Percentiles rank a stretch among this genome's conserved stretches.
phyloP scores from a whole-genome alignment of 2,888 invertebrate species.

The Lycophotia porphyrea region DNA sequence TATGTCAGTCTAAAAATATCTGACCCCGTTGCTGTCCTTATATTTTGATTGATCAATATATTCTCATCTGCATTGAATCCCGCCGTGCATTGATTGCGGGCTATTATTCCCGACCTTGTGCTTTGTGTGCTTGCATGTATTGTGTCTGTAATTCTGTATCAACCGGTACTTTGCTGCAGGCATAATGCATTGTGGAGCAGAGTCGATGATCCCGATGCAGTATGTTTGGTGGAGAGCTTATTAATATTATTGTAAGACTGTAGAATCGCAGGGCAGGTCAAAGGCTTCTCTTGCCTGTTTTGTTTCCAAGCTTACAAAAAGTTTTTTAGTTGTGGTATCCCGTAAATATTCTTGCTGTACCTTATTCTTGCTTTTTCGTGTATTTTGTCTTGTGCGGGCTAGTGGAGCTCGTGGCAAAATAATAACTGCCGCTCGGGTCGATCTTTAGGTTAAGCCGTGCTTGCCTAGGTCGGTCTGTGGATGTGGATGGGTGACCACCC shows the following conservation, averaged over 20 bases:
- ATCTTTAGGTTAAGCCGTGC: too few species aligned
- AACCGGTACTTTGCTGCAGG: conserved; percentile 26
- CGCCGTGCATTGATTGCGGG: conserved; percentile 22
- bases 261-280: background rate
- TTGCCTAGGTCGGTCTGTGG: too few species aligned
- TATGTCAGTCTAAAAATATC: conserved; percentile 30
- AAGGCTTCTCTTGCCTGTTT: background rate
- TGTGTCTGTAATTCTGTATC: background rate
- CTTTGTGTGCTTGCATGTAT: conserved; percentile 4
- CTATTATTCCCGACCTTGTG: conserved; percentile 30
- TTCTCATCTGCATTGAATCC: conserved; percentile 23
- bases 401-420: too few species aligned
- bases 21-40: conserved; percentile 26
- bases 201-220: conserved; percentile 37
- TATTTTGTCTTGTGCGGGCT: too few species aligned
- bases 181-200: conserved; percentile 3
- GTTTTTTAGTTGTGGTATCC: background rate
- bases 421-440: too few species aligned
- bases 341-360: background rate
- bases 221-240: background rate
- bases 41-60: conserved; percentile 26
- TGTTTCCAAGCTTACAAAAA: background rate
- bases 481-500: too few species aligned
- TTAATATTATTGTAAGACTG: background rate
- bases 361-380: too few species aligned